Evolutionary conservation across 2,797 vertebrate genomes (phyloP).

Genomic region (Sebastes baramenuke): DNA sequence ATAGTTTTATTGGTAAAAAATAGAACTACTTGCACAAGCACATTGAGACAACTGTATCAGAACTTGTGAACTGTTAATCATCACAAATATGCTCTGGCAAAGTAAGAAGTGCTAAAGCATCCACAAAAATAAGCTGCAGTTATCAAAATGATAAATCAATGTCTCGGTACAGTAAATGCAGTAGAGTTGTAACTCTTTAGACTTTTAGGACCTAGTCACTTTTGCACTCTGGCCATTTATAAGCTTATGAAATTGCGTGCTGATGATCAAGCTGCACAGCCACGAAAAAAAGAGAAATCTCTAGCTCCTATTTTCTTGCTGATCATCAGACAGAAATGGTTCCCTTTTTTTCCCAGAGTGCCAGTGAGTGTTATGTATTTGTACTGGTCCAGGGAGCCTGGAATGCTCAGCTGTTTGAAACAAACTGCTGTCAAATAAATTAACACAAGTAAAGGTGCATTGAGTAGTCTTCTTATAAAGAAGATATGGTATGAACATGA

Average conservation of each 20-base stretch:
- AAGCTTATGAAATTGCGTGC: constrained; percentile 78
- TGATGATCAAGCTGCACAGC: constrained; percentile 79
- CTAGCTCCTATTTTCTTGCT: constrained; percentile 55
- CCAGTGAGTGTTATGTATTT: constrained; percentile 60
- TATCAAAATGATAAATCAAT: constrained; percentile 77
- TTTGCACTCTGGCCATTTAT: constrained; percentile 76
- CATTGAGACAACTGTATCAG: constrained; percentile 84
- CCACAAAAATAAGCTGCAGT: constrained; percentile 85
- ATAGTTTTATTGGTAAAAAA: constrained; percentile 90
- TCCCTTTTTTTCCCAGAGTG: constrained; percentile 58
- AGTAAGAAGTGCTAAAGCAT: constrained; percentile 85
- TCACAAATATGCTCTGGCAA: constrained; percentile 83
- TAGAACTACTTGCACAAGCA: constrained; percentile 89
- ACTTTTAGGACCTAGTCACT: constrained; percentile 72
- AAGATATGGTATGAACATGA: constrained; percentile 84
- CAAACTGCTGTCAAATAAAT: constrained; percentile 73
- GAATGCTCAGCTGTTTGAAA: constrained; percentile 71
- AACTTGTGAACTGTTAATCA: constrained; percentile 81
- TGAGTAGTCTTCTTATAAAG: constrained; percentile 87
- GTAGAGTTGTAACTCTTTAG: constrained; percentile 62
- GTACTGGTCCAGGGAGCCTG: constrained; percentile 62
- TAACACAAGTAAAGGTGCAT: constrained; percentile 80
- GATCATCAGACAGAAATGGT: constrained; percentile 60
- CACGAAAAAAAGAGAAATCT: constrained; percentile 70
- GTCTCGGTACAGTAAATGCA: constrained; percentile 71